Conservation (phyloP, 2,113 vertebrate species). For the Cebidichthys violaceus region DNA sequence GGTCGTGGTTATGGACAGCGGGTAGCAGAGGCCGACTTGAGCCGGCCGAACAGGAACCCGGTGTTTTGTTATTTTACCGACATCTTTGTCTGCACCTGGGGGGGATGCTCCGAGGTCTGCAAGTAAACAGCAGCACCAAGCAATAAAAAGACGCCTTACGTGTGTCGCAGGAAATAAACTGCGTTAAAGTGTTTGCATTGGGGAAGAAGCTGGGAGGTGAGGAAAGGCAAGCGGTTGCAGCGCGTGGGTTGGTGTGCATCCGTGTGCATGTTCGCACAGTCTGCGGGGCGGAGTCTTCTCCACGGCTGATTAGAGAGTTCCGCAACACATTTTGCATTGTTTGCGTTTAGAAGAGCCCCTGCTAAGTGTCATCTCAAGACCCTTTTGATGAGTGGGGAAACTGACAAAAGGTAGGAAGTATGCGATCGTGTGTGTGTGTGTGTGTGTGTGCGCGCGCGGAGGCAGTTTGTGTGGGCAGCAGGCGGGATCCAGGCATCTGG, state of each 20-base stretch:
- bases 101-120: background rate
- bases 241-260: conserved; percentile 17
- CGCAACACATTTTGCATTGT: conserved; percentile 38
- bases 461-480: conserved; percentile 26
- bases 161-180: background rate
- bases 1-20: conserved; percentile 1
- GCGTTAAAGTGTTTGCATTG: background rate
- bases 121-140: background rate
- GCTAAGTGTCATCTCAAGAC: conserved; percentile 22
- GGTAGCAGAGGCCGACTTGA: background rate
- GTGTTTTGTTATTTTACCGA: background rate
- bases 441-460: background rate
- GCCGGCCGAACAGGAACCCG: background rate
- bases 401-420: conserved; percentile 45
- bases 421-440: background rate
- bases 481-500: conserved; percentile 36
- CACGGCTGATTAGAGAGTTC: conserved; percentile 53
- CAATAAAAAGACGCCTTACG: background rate
- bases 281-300: conserved; percentile 27
- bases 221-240: background rate
- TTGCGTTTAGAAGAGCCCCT: conserved; percentile 26
- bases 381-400: conserved; percentile 45
- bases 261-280: conserved; percentile 12
- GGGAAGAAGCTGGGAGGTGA: background rate
- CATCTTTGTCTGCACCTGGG: background rate